phyloP scores from a whole-genome alignment of 2,888 invertebrate genomes.

The Ommatoiulus sabulosus region DNA sequence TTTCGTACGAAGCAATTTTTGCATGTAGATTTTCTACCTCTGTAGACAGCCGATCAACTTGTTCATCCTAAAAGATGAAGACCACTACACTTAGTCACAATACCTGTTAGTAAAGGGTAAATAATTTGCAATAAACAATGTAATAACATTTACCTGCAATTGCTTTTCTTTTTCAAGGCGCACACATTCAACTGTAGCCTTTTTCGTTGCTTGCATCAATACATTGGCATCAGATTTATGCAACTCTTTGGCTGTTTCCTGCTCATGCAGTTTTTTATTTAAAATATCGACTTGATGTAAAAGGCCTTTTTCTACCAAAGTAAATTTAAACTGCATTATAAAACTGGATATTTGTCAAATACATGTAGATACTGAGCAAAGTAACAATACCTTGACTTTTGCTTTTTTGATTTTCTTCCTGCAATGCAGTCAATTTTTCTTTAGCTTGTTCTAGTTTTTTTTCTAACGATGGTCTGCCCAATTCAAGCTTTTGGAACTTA shows the following conservation, averaged over 20 bases:
- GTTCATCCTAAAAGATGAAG: constrained; percentile 42
- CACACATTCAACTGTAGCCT: constrained; percentile 34
- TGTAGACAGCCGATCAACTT: neutral
- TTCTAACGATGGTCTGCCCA: constrained; percentile 45
- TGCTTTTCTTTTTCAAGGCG: constrained; percentile 49
- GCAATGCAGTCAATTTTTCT: neutral
- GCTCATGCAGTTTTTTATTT: constrained; percentile 40
- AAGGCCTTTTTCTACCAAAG: neutral
- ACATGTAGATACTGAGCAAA: neutral
- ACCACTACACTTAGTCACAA: neutral
- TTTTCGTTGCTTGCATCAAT: constrained; percentile 48
- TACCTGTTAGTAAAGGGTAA: neutral
- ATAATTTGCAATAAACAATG: neutral
- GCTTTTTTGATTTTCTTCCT: neutral
- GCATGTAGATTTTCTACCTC: neutral
- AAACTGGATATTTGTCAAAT: neutral
- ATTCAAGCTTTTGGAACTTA: neutral
- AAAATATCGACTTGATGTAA: neutral
- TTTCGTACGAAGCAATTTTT: neutral
- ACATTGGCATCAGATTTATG: constrained; percentile 38
- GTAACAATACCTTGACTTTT: constrained; percentile 49
- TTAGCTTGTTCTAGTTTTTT: constrained; percentile 20
- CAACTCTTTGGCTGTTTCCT: neutral
- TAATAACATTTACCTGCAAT: constrained; percentile 11
- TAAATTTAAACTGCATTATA: neutral